These are phyloP conservation scores for Volucella inflata DNA, from an alignment of 2,888 invertebrate genomes.

Conservation along the genomic window DNA sequence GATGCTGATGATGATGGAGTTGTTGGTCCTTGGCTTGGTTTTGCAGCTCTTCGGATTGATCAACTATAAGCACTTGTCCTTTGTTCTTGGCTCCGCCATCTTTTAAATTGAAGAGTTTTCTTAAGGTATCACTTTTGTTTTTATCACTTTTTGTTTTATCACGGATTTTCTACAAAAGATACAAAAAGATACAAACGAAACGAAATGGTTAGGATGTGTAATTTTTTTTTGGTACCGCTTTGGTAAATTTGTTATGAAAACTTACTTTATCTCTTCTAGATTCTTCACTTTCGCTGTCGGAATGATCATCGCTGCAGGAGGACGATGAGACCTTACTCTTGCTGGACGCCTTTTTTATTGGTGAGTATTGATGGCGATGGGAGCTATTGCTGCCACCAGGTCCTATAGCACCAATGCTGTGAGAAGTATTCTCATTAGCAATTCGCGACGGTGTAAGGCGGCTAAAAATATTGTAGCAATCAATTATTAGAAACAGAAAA, in stretches of 20 bases:
- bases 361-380: conserved; percentile 77
- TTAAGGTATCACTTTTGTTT: conserved; percentile 88
- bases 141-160: conserved; percentile 86
- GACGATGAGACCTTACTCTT: conserved; percentile 77
- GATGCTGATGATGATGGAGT: conserved; percentile 78
- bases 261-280: conserved; percentile 77
- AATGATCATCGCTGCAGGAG: conserved; percentile 75
- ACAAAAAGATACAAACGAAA: no score
- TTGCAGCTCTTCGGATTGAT: conserved; percentile 85
- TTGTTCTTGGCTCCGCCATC: conserved; percentile 90
- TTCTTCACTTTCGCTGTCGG: conserved; percentile 79
- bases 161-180: conserved; percentile 78
- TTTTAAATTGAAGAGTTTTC: conserved; percentile 89
- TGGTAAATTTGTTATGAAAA: neutral
- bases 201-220: neutral
- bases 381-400: conserved; percentile 67
- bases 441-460: conserved; percentile 71
- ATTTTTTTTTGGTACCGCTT: no score
- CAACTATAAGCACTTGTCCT: conserved; percentile 90
- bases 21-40: conserved; percentile 80
- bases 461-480: conserved; percentile 31
- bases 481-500: neutral
- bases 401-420: conserved; percentile 63
- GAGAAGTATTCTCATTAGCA: conserved; percentile 53
- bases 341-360: conserved; percentile 76